Evolutionary conservation across 1,140 invertebrate species (phyloP), one percentile per base, ranked within the genome.

Genomic region (Magallana gigas): DNA sequence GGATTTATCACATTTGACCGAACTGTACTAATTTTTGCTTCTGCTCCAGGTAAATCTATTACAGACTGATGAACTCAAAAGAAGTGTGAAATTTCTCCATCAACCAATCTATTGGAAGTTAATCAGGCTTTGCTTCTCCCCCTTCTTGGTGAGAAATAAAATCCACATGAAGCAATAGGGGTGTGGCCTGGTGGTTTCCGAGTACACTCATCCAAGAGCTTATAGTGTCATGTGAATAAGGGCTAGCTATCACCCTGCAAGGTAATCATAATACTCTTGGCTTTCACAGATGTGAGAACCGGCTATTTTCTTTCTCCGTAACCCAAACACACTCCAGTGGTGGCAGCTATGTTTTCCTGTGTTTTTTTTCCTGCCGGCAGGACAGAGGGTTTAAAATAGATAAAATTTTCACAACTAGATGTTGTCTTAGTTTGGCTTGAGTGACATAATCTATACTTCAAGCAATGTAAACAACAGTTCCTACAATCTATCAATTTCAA

Each of bases 11-110:
- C 36, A 48, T 48, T 48, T 48, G 36, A 48, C 36, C 36, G 36
- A 48, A 48, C 36, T 48, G 36, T 48, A 48, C 36, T 48, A 48
- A 48, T 48, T 48, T 48, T 48, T 2, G 36, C 36, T 48, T 48
- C 36, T 48, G 2, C 36, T 76, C 36, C 68, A 76, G 23, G 18
- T 76, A 76, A 76, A 76, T 76, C 23, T 76, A 76, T 76, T 29
- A 29, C 68, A 76, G 23, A 76, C 23, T 36, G 68, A 76, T 76
- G 68, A 29, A 23, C 23, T 76, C 68, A 76, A 29, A 23, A 76
- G 14, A 76, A 76, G 68, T 76, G 68, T 76, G 68, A 76, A 76
- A 76, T 76, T 76, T 76, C 68, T 76, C 68, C 18, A 76, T 76
- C 68, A 76, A 23, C 23, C 23, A 36, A 76, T 76, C 23, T 23